Evolutionary conservation across 2,113 vertebrate species (phyloP).

Genomic region (Thryonomys swinderianus): DNA sequence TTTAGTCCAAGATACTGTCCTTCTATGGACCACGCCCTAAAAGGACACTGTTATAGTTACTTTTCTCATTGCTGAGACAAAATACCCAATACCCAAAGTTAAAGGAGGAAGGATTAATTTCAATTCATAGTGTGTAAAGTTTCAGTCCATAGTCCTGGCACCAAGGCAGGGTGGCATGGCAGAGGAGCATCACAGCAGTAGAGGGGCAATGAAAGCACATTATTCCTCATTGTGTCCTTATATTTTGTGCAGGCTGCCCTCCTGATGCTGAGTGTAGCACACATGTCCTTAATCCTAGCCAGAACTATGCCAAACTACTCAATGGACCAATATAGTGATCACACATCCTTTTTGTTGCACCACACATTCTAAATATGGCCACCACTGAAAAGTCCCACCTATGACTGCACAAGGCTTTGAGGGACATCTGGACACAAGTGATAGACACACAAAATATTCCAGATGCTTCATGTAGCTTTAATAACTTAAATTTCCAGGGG

Average conservation of each 20-base stretch:
- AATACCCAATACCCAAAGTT: not conserved
- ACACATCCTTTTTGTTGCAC: not conserved
- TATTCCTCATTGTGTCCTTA: not conserved
- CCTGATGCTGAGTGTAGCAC: too few relatives aligned
- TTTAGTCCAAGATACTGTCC: not conserved
- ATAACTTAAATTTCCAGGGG: not conserved
- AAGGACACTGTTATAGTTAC: not conserved
- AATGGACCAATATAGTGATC: not conserved
- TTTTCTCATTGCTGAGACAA: not conserved
- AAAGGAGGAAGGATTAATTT: not conserved
- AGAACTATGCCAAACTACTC: not conserved
- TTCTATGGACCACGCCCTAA: accelerated
- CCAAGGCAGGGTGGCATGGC: not conserved
- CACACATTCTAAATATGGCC: not conserved
- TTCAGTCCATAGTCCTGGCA: not conserved
- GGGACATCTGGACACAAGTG: not conserved
- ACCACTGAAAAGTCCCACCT: not conserved
- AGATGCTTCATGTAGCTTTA: not conserved
- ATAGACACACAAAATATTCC: not conserved
- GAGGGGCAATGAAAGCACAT: not conserved
- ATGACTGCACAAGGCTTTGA: not conserved
- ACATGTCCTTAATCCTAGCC: not conserved
- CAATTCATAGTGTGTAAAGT: not conserved
- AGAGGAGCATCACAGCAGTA: not conserved
- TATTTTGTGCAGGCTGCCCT: not conserved